Percentiles rank a stretch among this genome's conserved stretches.
Evolutionary conservation across 30 jellyfish, hydroid and myxozoan species (phyloP).

Genomic region (Turritopsis rubra): DNA sequence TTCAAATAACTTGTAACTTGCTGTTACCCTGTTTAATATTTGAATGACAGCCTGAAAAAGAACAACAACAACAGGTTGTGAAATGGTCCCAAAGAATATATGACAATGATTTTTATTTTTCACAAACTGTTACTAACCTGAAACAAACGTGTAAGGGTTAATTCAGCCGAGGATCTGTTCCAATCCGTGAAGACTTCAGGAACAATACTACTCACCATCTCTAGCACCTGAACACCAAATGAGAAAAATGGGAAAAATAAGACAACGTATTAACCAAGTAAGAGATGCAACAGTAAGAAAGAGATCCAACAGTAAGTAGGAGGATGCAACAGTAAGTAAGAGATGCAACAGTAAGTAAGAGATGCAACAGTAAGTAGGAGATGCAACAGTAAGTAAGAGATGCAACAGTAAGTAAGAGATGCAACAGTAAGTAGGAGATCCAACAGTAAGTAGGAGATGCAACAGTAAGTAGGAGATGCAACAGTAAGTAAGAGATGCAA

Average conservation of each 20-base stretch:
- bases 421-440: no score
- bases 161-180: constrained; percentile 89
- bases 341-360: no score
- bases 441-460: no score
- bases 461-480: no score
- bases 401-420: no score
- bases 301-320: no score
- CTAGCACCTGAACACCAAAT: constrained; percentile 58
- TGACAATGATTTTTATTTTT: not conserved
- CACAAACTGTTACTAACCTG: constrained; percentile 41
- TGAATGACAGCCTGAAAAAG: constrained; percentile 90
- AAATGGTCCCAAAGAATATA: not conserved
- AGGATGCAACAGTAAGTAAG: no score
- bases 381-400: no score
- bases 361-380: no score
- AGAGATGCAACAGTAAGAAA: not conserved
- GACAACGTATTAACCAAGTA: not conserved
- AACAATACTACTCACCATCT: constrained; percentile 92
- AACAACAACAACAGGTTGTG: not conserved
- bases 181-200: constrained; percentile 97
- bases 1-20: constrained; percentile 90
- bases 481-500: no score
- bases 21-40: constrained; percentile 91
- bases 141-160: constrained; percentile 80
- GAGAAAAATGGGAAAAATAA: not conserved